Percentiles rank a stretch among this genome's conserved stretches.
Conservation (phyloP, 2,797 vertebrate species). For the Philypnodon macrostomus region DNA sequence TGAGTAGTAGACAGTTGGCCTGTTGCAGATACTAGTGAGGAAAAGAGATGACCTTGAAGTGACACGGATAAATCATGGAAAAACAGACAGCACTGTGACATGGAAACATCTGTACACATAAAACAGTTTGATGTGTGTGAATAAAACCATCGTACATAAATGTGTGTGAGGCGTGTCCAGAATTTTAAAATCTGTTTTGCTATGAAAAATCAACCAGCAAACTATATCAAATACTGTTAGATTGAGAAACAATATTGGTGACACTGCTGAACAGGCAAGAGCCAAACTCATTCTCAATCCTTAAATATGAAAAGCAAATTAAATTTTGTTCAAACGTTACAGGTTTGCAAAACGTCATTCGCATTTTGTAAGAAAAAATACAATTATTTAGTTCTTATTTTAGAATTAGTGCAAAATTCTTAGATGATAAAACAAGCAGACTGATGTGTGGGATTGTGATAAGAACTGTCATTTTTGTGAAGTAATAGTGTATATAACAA, state of each 20-base stretch:
- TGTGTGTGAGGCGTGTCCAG: constrained; percentile 4
- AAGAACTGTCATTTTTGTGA: background rate
- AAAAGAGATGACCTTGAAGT: constrained; percentile 68
- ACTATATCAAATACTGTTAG: constrained; percentile 1
- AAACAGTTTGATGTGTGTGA: constrained; percentile 32
- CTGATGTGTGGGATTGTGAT: constrained; percentile 17
- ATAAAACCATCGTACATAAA: constrained; percentile 34
- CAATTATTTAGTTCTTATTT: no score
- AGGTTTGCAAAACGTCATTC: no score
- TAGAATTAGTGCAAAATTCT: no score
- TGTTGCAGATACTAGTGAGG: constrained; percentile 69
- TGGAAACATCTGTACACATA: constrained; percentile 46
- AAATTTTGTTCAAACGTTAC: background rate
- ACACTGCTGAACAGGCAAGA: background rate
- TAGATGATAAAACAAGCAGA: no score
- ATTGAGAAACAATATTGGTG: constrained; percentile 5
- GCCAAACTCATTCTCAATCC: background rate
- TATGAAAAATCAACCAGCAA: constrained; percentile 12
- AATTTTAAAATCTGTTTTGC: constrained; percentile 2
- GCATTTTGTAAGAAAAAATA: no score
- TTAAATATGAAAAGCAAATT: background rate
- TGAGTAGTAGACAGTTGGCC: no score
- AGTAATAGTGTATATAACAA: constrained; percentile 7
- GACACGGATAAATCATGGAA: constrained; percentile 57
- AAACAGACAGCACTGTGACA: constrained; percentile 43